Percentiles rank a stretch among this genome's conserved stretches.
These are phyloP conservation scores for Xenops minutus DNA, from an alignment of 2,797 vertebrate species.

Conservation along the genomic window DNA sequence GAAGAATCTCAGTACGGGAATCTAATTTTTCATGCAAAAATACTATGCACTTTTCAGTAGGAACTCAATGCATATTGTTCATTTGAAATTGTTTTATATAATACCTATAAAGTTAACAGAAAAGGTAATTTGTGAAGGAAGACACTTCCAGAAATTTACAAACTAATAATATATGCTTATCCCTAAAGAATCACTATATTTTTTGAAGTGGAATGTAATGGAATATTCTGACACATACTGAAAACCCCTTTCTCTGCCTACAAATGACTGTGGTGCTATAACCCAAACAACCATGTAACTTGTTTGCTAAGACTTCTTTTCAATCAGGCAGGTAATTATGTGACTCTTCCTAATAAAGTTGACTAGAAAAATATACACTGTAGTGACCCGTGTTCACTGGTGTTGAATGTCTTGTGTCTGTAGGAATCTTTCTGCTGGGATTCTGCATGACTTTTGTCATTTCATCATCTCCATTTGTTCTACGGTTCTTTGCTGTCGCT, in stretches of 20 bases:
- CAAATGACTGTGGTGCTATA: neutral
- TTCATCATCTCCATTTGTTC: neutral
- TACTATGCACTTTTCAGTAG: neutral
- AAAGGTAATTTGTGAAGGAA: neutral
- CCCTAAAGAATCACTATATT: neutral
- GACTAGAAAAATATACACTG: neutral
- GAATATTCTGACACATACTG: neutral
- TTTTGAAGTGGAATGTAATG: neutral
- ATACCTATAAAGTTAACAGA: neutral
- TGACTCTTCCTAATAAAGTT: neutral
- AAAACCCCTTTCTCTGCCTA: neutral
- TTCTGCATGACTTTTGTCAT: neutral
- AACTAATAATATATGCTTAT: neutral
- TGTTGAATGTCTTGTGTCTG: neutral
- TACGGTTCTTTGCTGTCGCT: neutral
- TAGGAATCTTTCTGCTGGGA: neutral
- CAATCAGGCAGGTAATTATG: neutral
- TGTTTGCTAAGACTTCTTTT: neutral
- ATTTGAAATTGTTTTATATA: neutral
- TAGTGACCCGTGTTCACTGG: neutral
- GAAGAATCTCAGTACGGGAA: neutral
- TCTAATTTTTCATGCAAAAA: slow-evolving; percentile 1
- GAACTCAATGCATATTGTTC: neutral
- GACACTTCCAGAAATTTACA: neutral
- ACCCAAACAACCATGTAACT: neutral